These are phyloP conservation scores for Pelobates fuscus DNA, from an alignment of 2,113 vertebrate genomes.

Conservation along the genomic window DNA sequence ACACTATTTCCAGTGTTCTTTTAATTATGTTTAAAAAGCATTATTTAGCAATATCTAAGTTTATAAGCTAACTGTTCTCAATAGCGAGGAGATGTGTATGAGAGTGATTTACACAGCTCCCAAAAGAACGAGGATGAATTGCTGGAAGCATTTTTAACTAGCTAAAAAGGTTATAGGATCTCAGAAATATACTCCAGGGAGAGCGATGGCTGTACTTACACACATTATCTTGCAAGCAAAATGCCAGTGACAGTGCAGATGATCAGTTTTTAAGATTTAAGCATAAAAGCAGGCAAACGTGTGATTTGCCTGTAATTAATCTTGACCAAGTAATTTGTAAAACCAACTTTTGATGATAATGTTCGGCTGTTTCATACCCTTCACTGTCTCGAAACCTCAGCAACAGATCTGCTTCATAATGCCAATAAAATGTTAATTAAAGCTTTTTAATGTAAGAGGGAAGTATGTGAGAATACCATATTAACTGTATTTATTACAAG, in stretches of 20 bases:
- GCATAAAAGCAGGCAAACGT: constrained; percentile 9
- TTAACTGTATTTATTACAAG: constrained; percentile 25
- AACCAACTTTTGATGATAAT: constrained; percentile 4
- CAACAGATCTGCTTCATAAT: constrained; percentile 8
- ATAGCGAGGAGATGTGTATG: constrained; percentile 22
- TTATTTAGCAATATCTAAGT: constrained; percentile 37
- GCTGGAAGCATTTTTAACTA: constrained; percentile 43
- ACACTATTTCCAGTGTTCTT: constrained; percentile 2
- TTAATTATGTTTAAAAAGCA: constrained; percentile 33
- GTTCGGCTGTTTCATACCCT: not conserved
- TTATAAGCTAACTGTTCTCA: constrained; percentile 40
- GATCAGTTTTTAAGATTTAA: constrained; percentile 31
- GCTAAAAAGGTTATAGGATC: constrained; percentile 45
- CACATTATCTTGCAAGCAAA: constrained; percentile 44
- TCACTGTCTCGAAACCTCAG: not conserved
- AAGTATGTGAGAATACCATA: constrained; percentile 33
- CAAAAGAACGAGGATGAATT: constrained; percentile 23
- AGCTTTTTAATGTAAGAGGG: constrained; percentile 22
- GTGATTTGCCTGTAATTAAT: constrained; percentile 34
- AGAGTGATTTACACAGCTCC: constrained; percentile 28
- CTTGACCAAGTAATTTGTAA: constrained; percentile 22
- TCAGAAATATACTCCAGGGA: constrained; percentile 23
- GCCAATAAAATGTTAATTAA: constrained; percentile 41
- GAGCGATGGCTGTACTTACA: constrained; percentile 39
- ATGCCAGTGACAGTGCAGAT: constrained; percentile 23